Conservation (phyloP, 2,797 vertebrate genomes). For the Semaprochilodus insignis region DNA sequence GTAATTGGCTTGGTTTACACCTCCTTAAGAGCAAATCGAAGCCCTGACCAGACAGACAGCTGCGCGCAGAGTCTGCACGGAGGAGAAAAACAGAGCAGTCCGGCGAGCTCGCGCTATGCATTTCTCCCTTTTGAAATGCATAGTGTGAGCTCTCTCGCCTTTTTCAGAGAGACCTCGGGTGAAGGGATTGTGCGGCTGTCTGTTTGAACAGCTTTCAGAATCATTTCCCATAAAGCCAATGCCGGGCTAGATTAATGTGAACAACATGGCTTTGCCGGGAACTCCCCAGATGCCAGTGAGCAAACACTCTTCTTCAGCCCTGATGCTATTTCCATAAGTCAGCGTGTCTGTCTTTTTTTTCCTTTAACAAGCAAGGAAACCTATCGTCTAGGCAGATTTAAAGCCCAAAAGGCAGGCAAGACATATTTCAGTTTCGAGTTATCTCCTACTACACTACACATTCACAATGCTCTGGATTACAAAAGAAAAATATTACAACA, state of each 20-base stretch:
- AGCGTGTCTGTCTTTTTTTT: constrained; percentile 37
- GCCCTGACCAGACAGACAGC: constrained; percentile 46
- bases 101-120: not conserved
- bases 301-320: constrained; percentile 33
- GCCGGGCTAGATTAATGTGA: constrained; percentile 45
- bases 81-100: constrained; percentile 51
- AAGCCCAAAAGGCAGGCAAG: not conserved
- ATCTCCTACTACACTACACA: too few species aligned
- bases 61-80: constrained; percentile 1
- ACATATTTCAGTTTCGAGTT: not conserved
- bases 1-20: constrained; percentile 68
- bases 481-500: too few species aligned
- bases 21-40: constrained; percentile 62
- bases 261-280: constrained; percentile 44
- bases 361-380: not conserved
- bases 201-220: constrained; percentile 60
- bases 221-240: constrained; percentile 48
- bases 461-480: too few species aligned
- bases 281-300: constrained; percentile 48
- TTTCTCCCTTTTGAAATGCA: constrained; percentile 47
- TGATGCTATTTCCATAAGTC: constrained; percentile 42
- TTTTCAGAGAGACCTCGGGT: constrained; percentile 14
- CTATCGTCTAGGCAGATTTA: not conserved
- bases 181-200: constrained; percentile 25
- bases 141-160: not conserved